Base-by-base conservation (phyloP, 2,797 vertebrate genomes). In the Acipenser oxyrinchus region DNA sequence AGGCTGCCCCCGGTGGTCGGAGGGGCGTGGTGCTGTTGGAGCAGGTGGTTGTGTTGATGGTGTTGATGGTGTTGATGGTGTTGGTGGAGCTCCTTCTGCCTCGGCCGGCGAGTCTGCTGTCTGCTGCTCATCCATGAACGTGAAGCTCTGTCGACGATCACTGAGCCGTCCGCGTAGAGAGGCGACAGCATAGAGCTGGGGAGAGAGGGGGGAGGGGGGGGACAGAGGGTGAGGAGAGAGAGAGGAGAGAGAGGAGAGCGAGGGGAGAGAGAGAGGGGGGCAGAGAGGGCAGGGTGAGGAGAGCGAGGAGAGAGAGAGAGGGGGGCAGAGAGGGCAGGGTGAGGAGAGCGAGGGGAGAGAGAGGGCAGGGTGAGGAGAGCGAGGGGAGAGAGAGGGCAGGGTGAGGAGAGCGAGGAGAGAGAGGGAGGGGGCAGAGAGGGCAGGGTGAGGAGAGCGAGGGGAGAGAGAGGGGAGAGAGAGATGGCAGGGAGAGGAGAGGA, bases 51-150 rank as follows among this genome's bases (percentile, higher is more conserved):
- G 23, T 37, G 2, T 37, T 37, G 23, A 2, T 4, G 23, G 1
- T 23, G 0, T 23, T 82, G 81, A 8, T 84, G 81, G 65, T 50
- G 83, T 77, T 73, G 75, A 69, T 74, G 79, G 69, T 77, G 83
- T 78, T 6, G 23, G 23, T 37, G 23, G 23, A 37, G 23, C 23
- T 37, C 23, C 23, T 37, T 3, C 2, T 37, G 23, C 23, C 23
- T n/a, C n/a, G 52, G 52, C 9, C n/a, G 52, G 52, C 9, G n/a
- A 9, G 52, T 10, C 52, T 10, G 52, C 52, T 9, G 9, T 55
- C 52, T 55, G 52, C 52, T 55, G 52, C n/a, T 55, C 52, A 55
- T 55, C 52, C 52, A 55, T 55, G 52, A 55, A 55, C 9, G 6
- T 55, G 52, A n/a, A 55, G 52, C 52, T 9, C 6, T 55, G 52